A percentile compares a stretch with the other conserved stretches of the same genome.
These are phyloP conservation scores for Notospermus geniculatus DNA, from an alignment of 1,140 invertebrate species.

Conservation along the genomic window DNA sequence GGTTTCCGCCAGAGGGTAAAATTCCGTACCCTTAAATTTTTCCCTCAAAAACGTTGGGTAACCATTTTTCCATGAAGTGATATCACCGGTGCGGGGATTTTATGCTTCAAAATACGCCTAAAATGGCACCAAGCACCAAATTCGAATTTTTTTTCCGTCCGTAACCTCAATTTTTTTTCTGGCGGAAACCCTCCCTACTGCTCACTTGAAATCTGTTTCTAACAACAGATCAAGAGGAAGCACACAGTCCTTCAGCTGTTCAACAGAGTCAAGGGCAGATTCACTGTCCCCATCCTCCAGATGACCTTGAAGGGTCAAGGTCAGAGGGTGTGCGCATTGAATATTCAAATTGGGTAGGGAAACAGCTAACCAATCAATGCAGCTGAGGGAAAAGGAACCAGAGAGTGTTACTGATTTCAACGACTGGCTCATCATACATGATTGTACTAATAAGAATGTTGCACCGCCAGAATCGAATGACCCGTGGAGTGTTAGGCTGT, in stretches of 20 bases:
- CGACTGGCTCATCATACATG: background rate
- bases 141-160: no score
- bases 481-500: background rate
- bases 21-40: no score
- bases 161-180: no score
- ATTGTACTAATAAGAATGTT: background rate
- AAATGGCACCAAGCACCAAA: no score
- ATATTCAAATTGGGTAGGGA: background rate
- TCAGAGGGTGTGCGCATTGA: background rate
- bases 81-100: no score
- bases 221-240: slow-evolving; percentile 1
- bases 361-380: slow-evolving; percentile 4
- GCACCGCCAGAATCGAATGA: background rate
- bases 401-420: background rate
- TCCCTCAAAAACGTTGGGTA: no score
- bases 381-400: background rate
- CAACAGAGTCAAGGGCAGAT: background rate
- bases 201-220: background rate
- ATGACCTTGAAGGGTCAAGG: background rate
- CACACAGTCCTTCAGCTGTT: background rate
- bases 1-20: no score
- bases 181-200: no score
- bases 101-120: no score
- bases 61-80: no score
- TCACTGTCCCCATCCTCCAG: background rate